These are phyloP conservation scores for Enteromius viviparus DNA, from an alignment of 2,797 vertebrate species.

Conservation along the genomic window DNA sequence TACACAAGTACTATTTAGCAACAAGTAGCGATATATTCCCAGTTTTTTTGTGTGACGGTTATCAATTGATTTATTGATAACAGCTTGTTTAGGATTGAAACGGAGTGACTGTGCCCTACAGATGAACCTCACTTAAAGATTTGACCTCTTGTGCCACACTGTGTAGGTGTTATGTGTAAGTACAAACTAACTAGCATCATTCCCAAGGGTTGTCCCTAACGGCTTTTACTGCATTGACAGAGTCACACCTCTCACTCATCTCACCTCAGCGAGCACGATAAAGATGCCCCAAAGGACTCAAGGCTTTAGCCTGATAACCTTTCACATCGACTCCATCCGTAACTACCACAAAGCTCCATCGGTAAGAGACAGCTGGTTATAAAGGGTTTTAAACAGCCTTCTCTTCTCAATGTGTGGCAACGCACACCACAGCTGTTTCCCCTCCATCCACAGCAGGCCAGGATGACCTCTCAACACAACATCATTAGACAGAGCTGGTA, in stretches of 20 bases:
- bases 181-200: conserved; percentile 27
- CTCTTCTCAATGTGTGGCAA: conserved; percentile 37
- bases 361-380: conserved; percentile 19
- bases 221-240: conserved; percentile 26
- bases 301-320: conserved; percentile 49
- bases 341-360: conserved; percentile 37
- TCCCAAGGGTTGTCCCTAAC: conserved; percentile 19
- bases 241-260: conserved; percentile 33
- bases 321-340: conserved; percentile 19
- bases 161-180: conserved; percentile 23
- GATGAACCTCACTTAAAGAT: conserved; percentile 30
- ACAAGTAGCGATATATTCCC: not conserved
- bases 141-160: conserved; percentile 16
- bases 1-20: not conserved
- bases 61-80: conserved; percentile 23
- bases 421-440: conserved; percentile 50
- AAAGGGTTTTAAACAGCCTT: conserved; percentile 41
- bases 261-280: not conserved
- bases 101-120: conserved; percentile 2
- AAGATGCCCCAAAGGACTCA: conserved; percentile 29
- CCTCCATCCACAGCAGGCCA: conserved; percentile 53
- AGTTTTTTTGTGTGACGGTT: not conserved
- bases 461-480: conserved; percentile 65
- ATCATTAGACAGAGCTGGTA: conserved; percentile 67
- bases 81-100: conserved; percentile 5